Conservation (phyloP, 37 sponge, comb jelly and placozoan genomes). For the Chondrosia reniformis region DNA sequence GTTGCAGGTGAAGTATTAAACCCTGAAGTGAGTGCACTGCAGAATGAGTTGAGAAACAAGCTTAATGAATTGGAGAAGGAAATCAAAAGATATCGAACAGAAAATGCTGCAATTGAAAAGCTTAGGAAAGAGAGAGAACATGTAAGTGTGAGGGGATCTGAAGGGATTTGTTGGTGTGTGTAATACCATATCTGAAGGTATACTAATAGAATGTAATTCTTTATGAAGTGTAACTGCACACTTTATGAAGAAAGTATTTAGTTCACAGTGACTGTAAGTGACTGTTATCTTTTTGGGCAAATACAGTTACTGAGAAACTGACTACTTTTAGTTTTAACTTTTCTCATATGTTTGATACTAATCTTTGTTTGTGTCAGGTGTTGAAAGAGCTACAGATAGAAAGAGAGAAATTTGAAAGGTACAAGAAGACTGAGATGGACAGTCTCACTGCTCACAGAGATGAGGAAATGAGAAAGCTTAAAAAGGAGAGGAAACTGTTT, state of each 20-base stretch:
- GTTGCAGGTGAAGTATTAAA: too few relatives aligned
- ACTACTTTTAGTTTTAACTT: too few relatives aligned
- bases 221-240: not conserved
- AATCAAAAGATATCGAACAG: slow-evolving; percentile 47
- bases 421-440: slow-evolving; percentile 54
- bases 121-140: slow-evolving; percentile 68
- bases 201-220: not conserved
- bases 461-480: slow-evolving; percentile 77
- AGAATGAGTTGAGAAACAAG: slow-evolving; percentile 48
- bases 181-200: not conserved
- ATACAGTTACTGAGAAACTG: too few relatives aligned
- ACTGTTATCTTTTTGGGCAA: too few relatives aligned
- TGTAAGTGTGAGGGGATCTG: slow-evolving; percentile 45
- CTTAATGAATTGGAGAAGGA: slow-evolving; percentile 70
- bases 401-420: slow-evolving; percentile 56
- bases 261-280: too few relatives aligned
- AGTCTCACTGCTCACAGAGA: slow-evolving; percentile 68
- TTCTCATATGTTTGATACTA: too few relatives aligned
- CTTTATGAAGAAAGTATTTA: too few relatives aligned
- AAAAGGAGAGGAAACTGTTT: slow-evolving; percentile 70
- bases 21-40: too few relatives aligned
- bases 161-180: not conserved
- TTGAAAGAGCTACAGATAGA: slow-evolving; percentile 46
- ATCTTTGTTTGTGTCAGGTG: slow-evolving; percentile 41
- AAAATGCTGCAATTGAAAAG: slow-evolving; percentile 60